Evolutionary conservation across 2,888 invertebrate species (phyloP).

Genomic region (Synergus japonicus): DNA sequence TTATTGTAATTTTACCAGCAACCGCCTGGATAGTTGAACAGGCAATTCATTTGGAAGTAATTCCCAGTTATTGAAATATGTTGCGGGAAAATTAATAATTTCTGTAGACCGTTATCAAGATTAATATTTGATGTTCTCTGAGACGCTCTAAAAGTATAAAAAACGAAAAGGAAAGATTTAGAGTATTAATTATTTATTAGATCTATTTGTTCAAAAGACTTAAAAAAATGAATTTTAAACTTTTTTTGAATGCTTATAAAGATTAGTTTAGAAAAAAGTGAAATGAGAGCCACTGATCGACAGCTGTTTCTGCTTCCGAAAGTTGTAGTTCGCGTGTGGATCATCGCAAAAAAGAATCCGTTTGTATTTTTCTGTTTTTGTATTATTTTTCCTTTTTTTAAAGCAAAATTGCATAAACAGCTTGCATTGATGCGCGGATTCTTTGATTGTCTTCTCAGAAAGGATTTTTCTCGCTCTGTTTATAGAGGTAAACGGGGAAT

Average conservation of each 20-base stretch:
- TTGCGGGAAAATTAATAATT: conserved; percentile 22
- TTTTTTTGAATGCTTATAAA: too few species aligned
- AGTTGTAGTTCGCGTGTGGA: conserved; percentile 71
- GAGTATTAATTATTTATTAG: not conserved
- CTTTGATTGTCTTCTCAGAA: conserved; percentile 75
- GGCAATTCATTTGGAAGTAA: conserved; percentile 24
- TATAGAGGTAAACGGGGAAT: conserved; percentile 64
- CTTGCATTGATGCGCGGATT: conserved; percentile 55
- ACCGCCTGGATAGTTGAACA: conserved; percentile 33
- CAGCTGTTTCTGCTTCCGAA: conserved; percentile 70
- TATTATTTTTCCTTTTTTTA: conserved; percentile 54
- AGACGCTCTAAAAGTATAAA: not conserved
- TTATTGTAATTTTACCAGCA: conserved; percentile 38
- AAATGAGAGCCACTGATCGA: conserved; percentile 73
- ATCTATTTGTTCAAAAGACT: too few species aligned
- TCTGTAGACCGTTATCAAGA: not conserved
- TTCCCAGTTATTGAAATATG: conserved; percentile 8
- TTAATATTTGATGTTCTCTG: not conserved
- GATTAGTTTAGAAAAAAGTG: conserved; percentile 11
- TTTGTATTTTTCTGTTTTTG: conserved; percentile 65
- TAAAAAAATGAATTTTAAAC: too few species aligned
- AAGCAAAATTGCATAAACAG: conserved; percentile 72
- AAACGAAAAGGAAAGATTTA: too few species aligned
- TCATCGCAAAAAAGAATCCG: conserved; percentile 61
- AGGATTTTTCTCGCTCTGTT: conserved; percentile 25